Base-by-base conservation (phyloP, 2,888 invertebrate genomes). In the Bellardia pandia region DNA sequence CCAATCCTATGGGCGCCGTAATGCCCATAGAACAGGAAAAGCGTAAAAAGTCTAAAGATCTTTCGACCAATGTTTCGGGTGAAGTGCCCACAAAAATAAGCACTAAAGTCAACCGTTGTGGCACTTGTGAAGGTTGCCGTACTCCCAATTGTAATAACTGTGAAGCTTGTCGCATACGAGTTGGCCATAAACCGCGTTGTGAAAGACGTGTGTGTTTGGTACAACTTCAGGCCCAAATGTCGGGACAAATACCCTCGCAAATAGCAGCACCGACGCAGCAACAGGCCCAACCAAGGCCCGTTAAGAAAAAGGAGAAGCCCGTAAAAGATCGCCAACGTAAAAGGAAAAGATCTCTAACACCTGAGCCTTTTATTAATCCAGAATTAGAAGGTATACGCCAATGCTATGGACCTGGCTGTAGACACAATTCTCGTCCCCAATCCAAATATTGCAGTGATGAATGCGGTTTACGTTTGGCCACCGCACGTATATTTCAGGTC, bases 401-500 rank as follows among this genome's bases (percentile, higher is more conserved):
- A 91, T 99, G 99, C 93, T 97, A 97, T 91, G 99, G 99, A 0
- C 99, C 98, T 0, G 96, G 96, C 77, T 99, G 99, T 93, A 95
- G 95, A 0, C 95, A 96, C 83, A 96, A 96, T 56, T 97, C 99
- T 0, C 94, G 96, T 14, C 94, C 95, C 0, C 96, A 96, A 56
- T 98, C 98, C 85, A 99, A 99, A 94, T 99, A 99, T 92, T 99
- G 99, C 92, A 97, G 97, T 8, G 96, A 98, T 89, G 96, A 96
- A 89, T 99, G 99, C 92, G 99, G 99, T 0, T 95, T 98, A 91
- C 96, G 96, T 90, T 94, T 99, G 40, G 99, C 99, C 0, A 96
- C 97, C 0, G 96, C 96, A 64, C 95, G 98, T 90, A 97, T 98
- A 89, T 97, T 97, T 91, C 96, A 97, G 81, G 96, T 98, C n/a